These are phyloP conservation scores for Mastacembelus armatus DNA, from an alignment of 2,797 vertebrate species.

Conservation along the genomic window DNA sequence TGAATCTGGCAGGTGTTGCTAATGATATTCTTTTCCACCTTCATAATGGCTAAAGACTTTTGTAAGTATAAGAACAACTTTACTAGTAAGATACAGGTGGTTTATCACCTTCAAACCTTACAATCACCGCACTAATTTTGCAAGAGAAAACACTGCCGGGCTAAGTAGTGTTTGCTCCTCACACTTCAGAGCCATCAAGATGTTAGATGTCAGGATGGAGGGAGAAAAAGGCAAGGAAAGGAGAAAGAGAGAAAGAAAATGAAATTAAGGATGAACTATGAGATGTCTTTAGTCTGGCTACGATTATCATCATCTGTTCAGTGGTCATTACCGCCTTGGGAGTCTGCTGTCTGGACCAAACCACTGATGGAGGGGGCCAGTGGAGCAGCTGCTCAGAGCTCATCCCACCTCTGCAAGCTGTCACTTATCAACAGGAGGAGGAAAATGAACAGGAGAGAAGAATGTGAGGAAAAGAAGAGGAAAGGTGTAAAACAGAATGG, in stretches of 20 bases:
- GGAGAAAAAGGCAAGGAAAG: not conserved
- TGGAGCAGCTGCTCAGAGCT: slow-evolving; percentile 79
- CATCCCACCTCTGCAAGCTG: slow-evolving; percentile 80
- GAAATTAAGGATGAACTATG: slow-evolving; percentile 63
- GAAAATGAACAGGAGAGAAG: slow-evolving; percentile 25
- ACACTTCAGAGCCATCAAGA: slow-evolving; percentile 15
- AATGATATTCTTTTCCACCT: slow-evolving; percentile 20
- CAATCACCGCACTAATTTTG: no score
- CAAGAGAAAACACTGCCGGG: no score
- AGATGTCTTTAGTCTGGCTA: slow-evolving; percentile 79
- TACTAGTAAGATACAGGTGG: not conserved
- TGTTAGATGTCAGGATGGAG: slow-evolving; percentile 2
- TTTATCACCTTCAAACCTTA: slow-evolving; percentile 8
- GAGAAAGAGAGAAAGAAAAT: slow-evolving; percentile 17
- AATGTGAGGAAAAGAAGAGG: slow-evolving; percentile 19
- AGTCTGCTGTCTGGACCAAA: slow-evolving; percentile 74
- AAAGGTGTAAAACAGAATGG: slow-evolving; percentile 25
- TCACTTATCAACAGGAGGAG: slow-evolving; percentile 43
- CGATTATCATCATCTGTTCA: slow-evolving; percentile 83
- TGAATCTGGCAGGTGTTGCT: slow-evolving; percentile 27
- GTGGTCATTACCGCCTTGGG: slow-evolving; percentile 80
- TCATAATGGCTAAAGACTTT: not conserved
- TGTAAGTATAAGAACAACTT: slow-evolving; percentile 3
- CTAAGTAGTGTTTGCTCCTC: slow-evolving; percentile 10
- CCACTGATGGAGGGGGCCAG: slow-evolving; percentile 70